Evolutionary conservation across 2,888 invertebrate species (phyloP), one percentile per base, ranked within the genome.

Genomic region (Dione vanillae): DNA sequence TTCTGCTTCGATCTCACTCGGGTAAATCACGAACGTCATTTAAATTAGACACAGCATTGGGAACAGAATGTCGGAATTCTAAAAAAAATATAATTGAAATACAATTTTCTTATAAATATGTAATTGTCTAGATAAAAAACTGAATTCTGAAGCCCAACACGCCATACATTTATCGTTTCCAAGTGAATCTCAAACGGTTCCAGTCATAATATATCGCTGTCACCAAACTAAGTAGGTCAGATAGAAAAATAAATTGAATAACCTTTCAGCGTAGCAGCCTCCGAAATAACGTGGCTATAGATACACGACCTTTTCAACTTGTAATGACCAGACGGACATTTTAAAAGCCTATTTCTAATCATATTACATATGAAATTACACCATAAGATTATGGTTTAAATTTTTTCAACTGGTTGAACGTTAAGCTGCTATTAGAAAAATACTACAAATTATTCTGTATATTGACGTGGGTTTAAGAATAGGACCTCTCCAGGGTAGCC

Each of bases 191-290:
- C 27, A 43, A 61, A 61, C 43, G 14, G 27, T 43, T 43, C 16
- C n/a, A 59, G n/a, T 59, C 45, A 61, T 45, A 61, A 61, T 61
- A 61, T 45, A 45, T 61, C 45, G 45, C 45, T 11, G 45, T 45
- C 27, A 35, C 45, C n/a, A 6, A n/a, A n/a, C 27, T 61, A 61
- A 61, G 45, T 61, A 61, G 61, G 61, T 45, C 61, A 61, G 27
- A 61, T 61, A 61, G 64, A 64, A 74, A 72, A 74, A 74, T 69
- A 75, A 74, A 75, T 74, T 61, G 70, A 58, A 69, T 68, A 69
- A 61, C 67, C 67, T 61, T 66, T 69, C 65, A 52, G 59, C 20
- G 45, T 41, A 16, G 54, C 56, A 71, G 65, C 68, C 70, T 67
- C 67, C 58, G 66, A 75, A 71, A 74, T 72, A 73, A 73, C 67